A percentile compares a stretch with the other conserved stretches of the same genome.
These are phyloP conservation scores for Lutjanus campechanus DNA, from an alignment of 2,797 vertebrate species.

Conservation along the genomic window DNA sequence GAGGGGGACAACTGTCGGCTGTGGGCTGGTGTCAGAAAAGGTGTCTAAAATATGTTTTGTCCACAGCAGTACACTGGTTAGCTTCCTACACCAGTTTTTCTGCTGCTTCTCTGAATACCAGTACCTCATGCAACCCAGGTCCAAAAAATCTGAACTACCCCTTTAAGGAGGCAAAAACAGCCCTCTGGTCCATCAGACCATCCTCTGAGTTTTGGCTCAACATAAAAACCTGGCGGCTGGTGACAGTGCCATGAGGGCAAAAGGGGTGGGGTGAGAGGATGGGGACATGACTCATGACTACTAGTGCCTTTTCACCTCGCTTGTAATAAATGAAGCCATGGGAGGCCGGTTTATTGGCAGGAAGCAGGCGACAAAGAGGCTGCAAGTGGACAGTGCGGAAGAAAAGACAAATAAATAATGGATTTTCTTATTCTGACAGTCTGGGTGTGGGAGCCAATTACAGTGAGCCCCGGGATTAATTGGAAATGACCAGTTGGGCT, in stretches of 20 bases:
- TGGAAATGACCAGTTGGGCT: slow-evolving; percentile 58
- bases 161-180: neutral
- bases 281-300: slow-evolving; percentile 63
- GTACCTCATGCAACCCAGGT: too few relatives aligned
- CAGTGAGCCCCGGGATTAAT: slow-evolving; percentile 52
- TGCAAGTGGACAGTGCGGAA: slow-evolving; percentile 29
- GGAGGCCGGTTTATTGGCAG: slow-evolving; percentile 45
- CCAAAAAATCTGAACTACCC: too few relatives aligned
- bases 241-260: slow-evolving; percentile 10
- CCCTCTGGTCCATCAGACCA: neutral
- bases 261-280: slow-evolving; percentile 25
- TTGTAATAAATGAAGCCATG: slow-evolving; percentile 53
- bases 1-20: too few relatives aligned
- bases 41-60: too few relatives aligned
- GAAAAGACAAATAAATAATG: slow-evolving; percentile 50
- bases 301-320: slow-evolving; percentile 49
- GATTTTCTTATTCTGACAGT: slow-evolving; percentile 31
- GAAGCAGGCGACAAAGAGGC: slow-evolving; percentile 33
- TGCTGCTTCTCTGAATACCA: too few relatives aligned
- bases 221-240: slow-evolving; percentile 23
- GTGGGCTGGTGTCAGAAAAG: too few relatives aligned
- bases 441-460: slow-evolving; percentile 57
- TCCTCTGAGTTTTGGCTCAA: slow-evolving; percentile 13
- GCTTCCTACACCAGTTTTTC: too few relatives aligned
- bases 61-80: too few relatives aligned